Evolutionary conservation across 2,797 vertebrate species (phyloP), one percentile per base, ranked within the genome.

Genomic region (Gymnothorax reevesii): DNA sequence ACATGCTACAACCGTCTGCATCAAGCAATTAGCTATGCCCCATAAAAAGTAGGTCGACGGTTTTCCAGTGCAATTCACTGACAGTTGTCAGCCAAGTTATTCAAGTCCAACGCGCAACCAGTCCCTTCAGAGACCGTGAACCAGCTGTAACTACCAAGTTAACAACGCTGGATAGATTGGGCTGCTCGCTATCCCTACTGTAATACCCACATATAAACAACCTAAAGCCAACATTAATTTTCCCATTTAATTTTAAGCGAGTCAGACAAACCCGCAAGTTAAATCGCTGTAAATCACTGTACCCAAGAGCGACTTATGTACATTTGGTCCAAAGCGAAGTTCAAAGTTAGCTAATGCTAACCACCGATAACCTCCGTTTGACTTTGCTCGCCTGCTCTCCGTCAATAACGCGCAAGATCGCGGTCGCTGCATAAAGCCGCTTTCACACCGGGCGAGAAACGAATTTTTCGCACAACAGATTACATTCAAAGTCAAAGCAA

Each of bases 351-450:
- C 71, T 75, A 75, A 84, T 52, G 33, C 7, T 87, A 69, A 83
- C 86, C 89, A 87, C 89, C 89, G 87, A 91, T 94, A 94, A 93
- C 91, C 94, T 94, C 87, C 88, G 89, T 85, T 86, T 93, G 95
- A 94, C 94, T 95, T 96, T 95, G 94, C 86, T 92, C 88, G 88
- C 85, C 90, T 86, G 87, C 86, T 87, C 86, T 77, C 91, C 8
- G 15, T 49, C n/a, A 42, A 7, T 15, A 62, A n/a, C 66, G 10
- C 17, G 49, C 49, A 7, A 82, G 85, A 20, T 20, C n/a, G 27
- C 42, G 27, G 77, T 10, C 75, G 8, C 17, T 49, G 7, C 15
- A 75, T 42, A 42, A 42, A 42, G 33, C 33, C 33, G 33, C 33
- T 42, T 42, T 42, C 33, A 42, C 2, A 42, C 33, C 33, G 33